Evolutionary conservation across 1,140 invertebrate species (phyloP), one percentile per base, ranked within the genome.

Genomic region (Procambarus virginalis): DNA sequence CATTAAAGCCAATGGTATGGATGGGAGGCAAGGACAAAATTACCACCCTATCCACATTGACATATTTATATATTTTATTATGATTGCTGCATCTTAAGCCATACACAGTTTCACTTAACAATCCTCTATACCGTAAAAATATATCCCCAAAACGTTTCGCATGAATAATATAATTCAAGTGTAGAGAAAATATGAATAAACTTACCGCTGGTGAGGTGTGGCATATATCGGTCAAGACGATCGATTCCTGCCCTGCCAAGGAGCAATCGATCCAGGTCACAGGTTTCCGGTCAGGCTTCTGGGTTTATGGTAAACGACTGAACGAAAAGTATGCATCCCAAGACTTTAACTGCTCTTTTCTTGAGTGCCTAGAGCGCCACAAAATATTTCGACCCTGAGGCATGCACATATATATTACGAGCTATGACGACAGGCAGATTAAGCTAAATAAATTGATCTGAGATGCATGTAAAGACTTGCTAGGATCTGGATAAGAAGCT

Each of bases 231-330:
- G 48, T 60, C 84, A 86, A 86, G 84, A 79, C 75, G 84, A 86
- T 86, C 84, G 84, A 86, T 86, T 86, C 75, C 75, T 48, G 45
- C 51, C 75, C 75, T 48, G 46, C 51, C 45, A 48, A 68, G 68
- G 22, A 34, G 73, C 84, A 86, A 76, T 86, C 84, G 75, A 86
- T 86, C 60, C 84, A 20, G 73, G 75, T 86, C 75, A 79, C 20
- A n/a, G 45, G 45, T 83, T 68, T 68, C 81, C 68, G 14, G 64
- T 5, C 5, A 68, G 64, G 64, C 64, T 17, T 10, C 10, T 68
- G 2, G 0, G 17, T 17, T 17, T 68, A 68, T 5, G 64, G 20
- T 17, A 17, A 68, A 2, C 20, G 12, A 5, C 64, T 68, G 14
- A 17, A 17, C 64, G 20, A 17, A 17, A 17, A 12, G 51, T 55